Evolutionary conservation across 2,113 vertebrate species (phyloP).

Genomic region (Dunckerocampus dactyliophorus): DNA sequence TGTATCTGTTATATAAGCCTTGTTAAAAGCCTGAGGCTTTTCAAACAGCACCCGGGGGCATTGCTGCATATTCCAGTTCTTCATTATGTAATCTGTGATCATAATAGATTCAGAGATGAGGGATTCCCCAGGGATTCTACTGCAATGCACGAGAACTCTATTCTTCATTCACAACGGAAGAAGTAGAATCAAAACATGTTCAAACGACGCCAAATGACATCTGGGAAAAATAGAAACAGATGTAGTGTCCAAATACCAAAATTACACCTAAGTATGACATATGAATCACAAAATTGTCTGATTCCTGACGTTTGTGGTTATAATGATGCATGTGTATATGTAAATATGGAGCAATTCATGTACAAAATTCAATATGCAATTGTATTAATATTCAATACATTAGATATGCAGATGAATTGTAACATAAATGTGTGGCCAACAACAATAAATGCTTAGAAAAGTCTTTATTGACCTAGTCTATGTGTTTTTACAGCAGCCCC

Average conservation of each 20-base stretch:
- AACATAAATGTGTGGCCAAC: not conserved
- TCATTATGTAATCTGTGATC: slow-evolving; percentile 31
- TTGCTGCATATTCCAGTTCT: slow-evolving; percentile 19
- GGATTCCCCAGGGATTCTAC: slow-evolving; percentile 2
- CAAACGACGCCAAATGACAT: not conserved
- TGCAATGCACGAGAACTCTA: not conserved
- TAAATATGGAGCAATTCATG: not conserved
- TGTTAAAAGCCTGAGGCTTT: slow-evolving; percentile 18
- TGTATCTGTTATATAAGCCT: slow-evolving; percentile 8
- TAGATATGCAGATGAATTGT: not conserved
- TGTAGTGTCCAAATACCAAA: not conserved
- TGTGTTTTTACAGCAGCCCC: slow-evolving; percentile 16
- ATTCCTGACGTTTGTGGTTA: not conserved
- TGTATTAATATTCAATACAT: not conserved
- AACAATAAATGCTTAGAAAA: slow-evolving; percentile 18
- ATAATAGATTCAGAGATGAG: slow-evolving; percentile 10
- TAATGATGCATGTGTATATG: not conserved
- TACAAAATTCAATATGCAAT: not conserved
- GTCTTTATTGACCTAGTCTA: slow-evolving; percentile 30
- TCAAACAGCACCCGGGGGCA: slow-evolving; percentile 14
- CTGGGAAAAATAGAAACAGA: not conserved
- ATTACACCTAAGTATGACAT: not conserved
- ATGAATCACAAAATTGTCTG: not conserved
- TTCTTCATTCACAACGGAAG: not conserved
- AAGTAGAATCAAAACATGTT: slow-evolving; percentile 1